Conservation (phyloP, 2,113 vertebrate species). For the Myrmecophaga tridactyla region DNA sequence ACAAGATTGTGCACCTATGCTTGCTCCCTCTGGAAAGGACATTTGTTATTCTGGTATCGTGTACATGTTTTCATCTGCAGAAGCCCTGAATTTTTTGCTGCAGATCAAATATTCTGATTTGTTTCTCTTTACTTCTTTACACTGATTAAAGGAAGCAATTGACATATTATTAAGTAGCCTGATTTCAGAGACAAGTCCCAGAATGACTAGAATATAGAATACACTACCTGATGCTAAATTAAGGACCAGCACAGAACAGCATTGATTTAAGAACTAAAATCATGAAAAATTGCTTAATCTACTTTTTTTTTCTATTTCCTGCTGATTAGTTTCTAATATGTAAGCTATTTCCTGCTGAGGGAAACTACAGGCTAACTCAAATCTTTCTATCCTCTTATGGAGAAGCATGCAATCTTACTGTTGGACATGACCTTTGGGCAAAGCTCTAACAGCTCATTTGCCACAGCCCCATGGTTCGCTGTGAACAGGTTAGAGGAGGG, state of each 20-base stretch:
- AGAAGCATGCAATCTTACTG: neutral
- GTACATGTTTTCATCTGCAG: constrained; percentile 30
- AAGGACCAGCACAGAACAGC: neutral
- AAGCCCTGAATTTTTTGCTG: neutral
- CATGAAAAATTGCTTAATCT: neutral
- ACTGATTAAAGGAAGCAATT: neutral
- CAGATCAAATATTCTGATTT: constrained; percentile 1
- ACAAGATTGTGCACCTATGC: neutral
- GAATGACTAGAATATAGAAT: constrained; percentile 13
- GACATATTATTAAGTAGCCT: neutral
- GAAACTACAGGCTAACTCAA: neutral
- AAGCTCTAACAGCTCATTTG: neutral
- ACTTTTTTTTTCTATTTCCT: neutral
- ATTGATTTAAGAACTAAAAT: neutral
- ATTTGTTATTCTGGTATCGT: constrained; percentile 28
- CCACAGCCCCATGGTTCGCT: accelerated
- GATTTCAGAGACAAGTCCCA: neutral
- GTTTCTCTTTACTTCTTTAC: constrained; percentile 8
- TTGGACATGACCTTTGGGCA: neutral
- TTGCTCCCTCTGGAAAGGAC: constrained; percentile 10
- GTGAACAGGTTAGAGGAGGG: neutral
- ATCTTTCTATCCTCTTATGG: neutral
- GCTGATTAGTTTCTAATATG: neutral
- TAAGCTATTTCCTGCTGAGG: neutral
- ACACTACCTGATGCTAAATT: neutral